Evolutionary conservation across 2,888 invertebrate species (phyloP).

Genomic region (Phaonia tiefii): DNA sequence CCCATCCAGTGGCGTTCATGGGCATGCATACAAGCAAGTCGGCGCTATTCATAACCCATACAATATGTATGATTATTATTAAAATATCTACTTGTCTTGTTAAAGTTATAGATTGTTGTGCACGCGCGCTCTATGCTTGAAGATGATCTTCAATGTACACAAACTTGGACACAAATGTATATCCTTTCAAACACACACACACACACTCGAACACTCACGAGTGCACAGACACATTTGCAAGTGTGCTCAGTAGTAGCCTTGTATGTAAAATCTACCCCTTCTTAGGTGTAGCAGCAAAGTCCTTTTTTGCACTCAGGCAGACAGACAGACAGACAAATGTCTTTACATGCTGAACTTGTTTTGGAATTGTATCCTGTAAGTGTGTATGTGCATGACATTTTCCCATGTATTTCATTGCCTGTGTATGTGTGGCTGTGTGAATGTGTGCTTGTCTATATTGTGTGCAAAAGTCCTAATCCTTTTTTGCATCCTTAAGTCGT

Average conservation of each 20-base stretch:
- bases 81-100: slow-evolving; percentile 63
- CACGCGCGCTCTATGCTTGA: slow-evolving; percentile 62
- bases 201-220: slow-evolving; percentile 1
- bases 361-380: neutral
- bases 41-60: slow-evolving; percentile 27
- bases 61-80: slow-evolving; percentile 31
- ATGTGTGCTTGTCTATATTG: slow-evolving; percentile 9
- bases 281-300: too few species aligned
- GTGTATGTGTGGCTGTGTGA: slow-evolving; percentile 34
- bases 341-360: slow-evolving; percentile 17
- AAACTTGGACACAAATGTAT: neutral
- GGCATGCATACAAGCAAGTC: slow-evolving; percentile 19
- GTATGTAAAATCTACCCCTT: too few species aligned
- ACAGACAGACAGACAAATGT: slow-evolving; percentile 22
- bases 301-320: neutral
- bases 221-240: neutral
- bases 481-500: slow-evolving; percentile 61
- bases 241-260: slow-evolving; percentile 20
- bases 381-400: slow-evolving; percentile 14
- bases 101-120: slow-evolving; percentile 65
- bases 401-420: slow-evolving; percentile 30
- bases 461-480: slow-evolving; percentile 56
- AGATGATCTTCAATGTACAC: slow-evolving; percentile 37
- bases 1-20: neutral
- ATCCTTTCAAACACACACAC: neutral